Conservation (phyloP, 2,888 invertebrate genomes). For the Anorthoa munda region DNA sequence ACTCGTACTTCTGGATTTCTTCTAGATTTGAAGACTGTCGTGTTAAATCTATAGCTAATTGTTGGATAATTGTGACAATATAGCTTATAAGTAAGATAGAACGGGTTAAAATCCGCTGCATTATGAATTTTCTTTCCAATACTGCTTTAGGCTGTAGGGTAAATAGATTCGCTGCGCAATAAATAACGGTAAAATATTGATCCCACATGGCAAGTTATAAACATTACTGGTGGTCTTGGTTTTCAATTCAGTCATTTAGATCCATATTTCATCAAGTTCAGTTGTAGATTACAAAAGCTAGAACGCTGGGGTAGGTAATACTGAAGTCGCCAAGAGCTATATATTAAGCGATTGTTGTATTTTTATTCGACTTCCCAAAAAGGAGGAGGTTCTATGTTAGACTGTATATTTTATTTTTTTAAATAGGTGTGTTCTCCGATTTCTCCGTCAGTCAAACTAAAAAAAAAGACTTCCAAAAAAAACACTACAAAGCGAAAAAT, state of each 20-base stretch:
- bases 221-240: constrained; percentile 20
- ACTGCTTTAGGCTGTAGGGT: not conserved
- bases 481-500: no score
- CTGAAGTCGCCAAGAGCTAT: not conserved
- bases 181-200: constrained; percentile 23
- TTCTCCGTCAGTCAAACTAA: no score
- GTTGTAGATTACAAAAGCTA: not conserved
- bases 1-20: no score
- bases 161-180: constrained; percentile 11
- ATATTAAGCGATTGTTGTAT: not conserved
- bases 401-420: no score
- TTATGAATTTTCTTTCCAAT: not conserved
- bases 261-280: constrained; percentile 2
- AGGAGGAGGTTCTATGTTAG: not conserved
- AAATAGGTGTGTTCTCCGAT: no score
- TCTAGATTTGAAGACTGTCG: no score
- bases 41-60: no score
- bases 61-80: no score
- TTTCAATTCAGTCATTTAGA: not conserved
- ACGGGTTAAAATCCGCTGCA: not conserved
- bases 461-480: no score
- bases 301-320: not conserved
- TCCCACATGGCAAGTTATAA: constrained; percentile 16
- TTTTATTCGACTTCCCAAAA: no score
- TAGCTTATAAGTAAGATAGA: not conserved